Evolutionary conservation across 2,113 vertebrate genomes (phyloP).

Genomic region (Siniperca knerii): DNA sequence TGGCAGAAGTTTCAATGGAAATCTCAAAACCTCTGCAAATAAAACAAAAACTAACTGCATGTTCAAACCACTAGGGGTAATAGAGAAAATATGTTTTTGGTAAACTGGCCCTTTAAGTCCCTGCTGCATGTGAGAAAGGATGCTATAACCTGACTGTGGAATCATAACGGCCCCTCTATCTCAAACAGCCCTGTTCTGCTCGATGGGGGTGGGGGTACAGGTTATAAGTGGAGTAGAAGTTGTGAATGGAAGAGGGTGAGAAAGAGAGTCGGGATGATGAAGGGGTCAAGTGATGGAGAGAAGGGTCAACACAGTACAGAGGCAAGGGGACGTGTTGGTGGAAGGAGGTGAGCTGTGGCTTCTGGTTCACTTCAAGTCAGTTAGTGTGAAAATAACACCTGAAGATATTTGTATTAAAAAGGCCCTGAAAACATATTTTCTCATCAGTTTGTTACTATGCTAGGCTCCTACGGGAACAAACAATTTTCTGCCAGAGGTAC

Average conservation of each 20-base stretch:
- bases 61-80: neutral
- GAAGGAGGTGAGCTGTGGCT: slow-evolving; percentile 42
- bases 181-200: slow-evolving; percentile 13
- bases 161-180: neutral
- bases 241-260: slow-evolving; percentile 27
- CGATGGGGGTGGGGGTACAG: neutral
- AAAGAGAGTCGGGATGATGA: slow-evolving; percentile 10
- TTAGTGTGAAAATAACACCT: neutral
- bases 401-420: neutral
- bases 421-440: slow-evolving; percentile 16
- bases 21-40: slow-evolving; percentile 22
- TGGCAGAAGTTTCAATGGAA: neutral
- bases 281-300: slow-evolving; percentile 20
- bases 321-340: neutral
- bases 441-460: neutral
- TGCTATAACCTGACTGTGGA: neutral
- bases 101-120: slow-evolving; percentile 26
- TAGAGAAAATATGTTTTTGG: neutral
- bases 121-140: neutral
- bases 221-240: neutral
- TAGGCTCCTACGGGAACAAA: no score
- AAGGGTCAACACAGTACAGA: slow-evolving; percentile 31
- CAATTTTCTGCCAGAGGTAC: no score
- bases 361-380: slow-evolving; percentile 65
- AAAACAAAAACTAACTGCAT: slow-evolving; percentile 20